Evolutionary conservation across 2,113 vertebrate genomes (phyloP).

Genomic region (Festucalex cinctus): DNA sequence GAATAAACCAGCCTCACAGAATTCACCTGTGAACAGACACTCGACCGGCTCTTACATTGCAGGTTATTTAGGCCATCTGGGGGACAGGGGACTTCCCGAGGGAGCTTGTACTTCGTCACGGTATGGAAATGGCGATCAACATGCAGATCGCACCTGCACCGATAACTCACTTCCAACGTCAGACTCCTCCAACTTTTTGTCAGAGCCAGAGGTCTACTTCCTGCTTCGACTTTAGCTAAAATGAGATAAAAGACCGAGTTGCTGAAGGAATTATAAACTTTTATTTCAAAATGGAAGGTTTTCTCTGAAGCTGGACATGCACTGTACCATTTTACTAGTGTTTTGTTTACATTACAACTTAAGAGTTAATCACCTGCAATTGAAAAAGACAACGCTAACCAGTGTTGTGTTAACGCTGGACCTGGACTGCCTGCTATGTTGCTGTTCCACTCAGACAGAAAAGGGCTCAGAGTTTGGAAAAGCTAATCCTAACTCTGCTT

Average conservation of each 20-base stretch:
- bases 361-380: background rate
- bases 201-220: slow-evolving; percentile 94
- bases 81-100: slow-evolving; percentile 84
- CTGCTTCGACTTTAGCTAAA: slow-evolving; percentile 83
- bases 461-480: background rate
- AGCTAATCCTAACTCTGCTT: background rate
- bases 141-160: slow-evolving; percentile 66
- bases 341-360: background rate
- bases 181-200: slow-evolving; percentile 65
- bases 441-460: background rate
- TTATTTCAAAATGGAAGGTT: slow-evolving; percentile 19
- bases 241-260: slow-evolving; percentile 1
- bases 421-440: background rate
- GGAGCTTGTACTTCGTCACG: slow-evolving; percentile 78
- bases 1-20: slow-evolving; percentile 69
- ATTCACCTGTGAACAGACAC: slow-evolving; percentile 77
- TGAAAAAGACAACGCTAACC: background rate
- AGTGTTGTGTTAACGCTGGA: background rate
- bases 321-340: background rate
- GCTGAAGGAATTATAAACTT: slow-evolving; percentile 17
- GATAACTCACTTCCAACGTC: slow-evolving; percentile 66
- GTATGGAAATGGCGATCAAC: slow-evolving; percentile 66
- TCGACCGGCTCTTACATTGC: slow-evolving; percentile 93
- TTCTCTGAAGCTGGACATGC: slow-evolving; percentile 2
- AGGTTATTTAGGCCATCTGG: slow-evolving; percentile 77